These are phyloP conservation scores for Sphaeramia orbicularis DNA, from an alignment of 2,797 vertebrate genomes.

Conservation along the genomic window DNA sequence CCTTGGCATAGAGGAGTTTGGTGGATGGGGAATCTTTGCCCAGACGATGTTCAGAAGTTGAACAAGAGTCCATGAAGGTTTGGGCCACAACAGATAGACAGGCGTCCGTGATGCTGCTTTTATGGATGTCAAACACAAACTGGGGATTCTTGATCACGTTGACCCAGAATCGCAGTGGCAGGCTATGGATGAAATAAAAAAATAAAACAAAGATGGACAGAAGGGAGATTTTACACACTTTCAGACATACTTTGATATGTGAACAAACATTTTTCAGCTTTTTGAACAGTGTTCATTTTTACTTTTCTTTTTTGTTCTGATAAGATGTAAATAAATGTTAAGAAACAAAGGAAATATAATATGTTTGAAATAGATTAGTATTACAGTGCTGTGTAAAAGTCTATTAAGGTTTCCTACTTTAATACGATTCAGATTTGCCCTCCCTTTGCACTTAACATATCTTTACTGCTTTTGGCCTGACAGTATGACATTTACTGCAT, in stretches of 20 bases:
- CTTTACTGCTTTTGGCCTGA: no score
- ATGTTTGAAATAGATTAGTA: no score
- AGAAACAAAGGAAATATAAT: no score
- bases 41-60: constrained; percentile 94
- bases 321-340: no score
- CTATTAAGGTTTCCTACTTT: no score
- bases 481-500: no score
- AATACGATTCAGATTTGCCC: no score
- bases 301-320: no score
- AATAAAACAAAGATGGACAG: background rate
- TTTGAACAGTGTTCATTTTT: no score
- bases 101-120: constrained; percentile 96
- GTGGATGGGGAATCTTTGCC: constrained; percentile 96
- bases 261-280: no score
- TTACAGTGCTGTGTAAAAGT: no score
- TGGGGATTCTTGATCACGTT: constrained; percentile 98
- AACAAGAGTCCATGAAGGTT: constrained; percentile 98
- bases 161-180: constrained; percentile 97
- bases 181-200: constrained; percentile 73
- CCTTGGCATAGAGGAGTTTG: constrained; percentile 96
- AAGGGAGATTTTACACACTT: constrained; percentile 3
- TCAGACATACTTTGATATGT: background rate
- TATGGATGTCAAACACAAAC: constrained; percentile 98
- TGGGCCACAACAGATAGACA: constrained; percentile 97
- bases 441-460: no score